Evolutionary conservation across 2,888 invertebrate genomes (phyloP), one percentile per base, ranked within the genome.

Genomic region (Odontocolon sp.): DNA sequence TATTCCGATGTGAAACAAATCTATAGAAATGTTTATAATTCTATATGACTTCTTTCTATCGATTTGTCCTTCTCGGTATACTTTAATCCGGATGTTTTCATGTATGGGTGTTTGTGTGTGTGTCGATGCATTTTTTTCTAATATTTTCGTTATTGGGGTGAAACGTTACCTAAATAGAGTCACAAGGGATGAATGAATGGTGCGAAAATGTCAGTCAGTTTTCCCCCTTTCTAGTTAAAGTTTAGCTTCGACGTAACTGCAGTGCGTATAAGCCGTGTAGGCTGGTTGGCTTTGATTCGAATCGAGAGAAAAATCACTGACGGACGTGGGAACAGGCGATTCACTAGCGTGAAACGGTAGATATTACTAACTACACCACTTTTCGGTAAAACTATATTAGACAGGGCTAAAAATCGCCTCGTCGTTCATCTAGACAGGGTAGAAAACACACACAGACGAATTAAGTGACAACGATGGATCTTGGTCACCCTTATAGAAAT

Each of bases 291-390:
- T 38, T 8, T 45, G 40, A 26, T 64, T 31, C 50, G 67, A 67
- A 63, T 71, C 54, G 67, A 54, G 47, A 52, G 56, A 71, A 67
- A 67, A 36, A 59, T 67, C 67, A 63, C 56, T 68, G 68, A 63
- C 71, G 61, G 76, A 71, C 76, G 76, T 77, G 76, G 76, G 76
- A 75, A 77, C 71, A 45, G 61, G 57, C 67, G 36, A 71, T 67
- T 38, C 71, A 50, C 42, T 61, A 52, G 47, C 28, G 54, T 50
- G 38, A 76, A 70, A 59, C 66, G 59, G 70, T 70, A 75, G 64
- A 42, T 31, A 6, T 38, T 31, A n/a, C 16, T 9, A 2, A 9
- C 50, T 52, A 31, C 40, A 54, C 18, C 26, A 28, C 54, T 56
- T 38, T 21, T n/a, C 16, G 23, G 57, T 8, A 16, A 9, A 26